phyloP scores from a whole-genome alignment of 2,888 invertebrate species.

The Cephus sareptanus region DNA sequence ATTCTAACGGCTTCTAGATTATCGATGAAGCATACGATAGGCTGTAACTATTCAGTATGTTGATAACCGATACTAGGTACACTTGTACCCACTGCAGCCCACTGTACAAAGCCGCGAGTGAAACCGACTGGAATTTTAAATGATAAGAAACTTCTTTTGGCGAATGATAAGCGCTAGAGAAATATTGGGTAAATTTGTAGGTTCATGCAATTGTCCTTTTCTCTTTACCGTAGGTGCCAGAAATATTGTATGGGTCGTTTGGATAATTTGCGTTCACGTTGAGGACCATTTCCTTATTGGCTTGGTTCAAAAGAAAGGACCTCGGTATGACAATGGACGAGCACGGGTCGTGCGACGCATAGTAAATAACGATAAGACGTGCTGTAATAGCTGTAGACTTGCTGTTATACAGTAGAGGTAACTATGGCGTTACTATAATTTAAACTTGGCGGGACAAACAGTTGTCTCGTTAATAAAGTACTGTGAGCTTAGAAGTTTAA shows the following conservation, averaged over 20 bases:
- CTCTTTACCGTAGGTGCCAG: background rate
- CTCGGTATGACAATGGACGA: background rate
- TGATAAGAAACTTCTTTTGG: background rate
- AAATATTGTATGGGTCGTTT: background rate
- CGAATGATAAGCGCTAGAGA: background rate
- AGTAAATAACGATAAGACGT: background rate
- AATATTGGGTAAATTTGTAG: background rate
- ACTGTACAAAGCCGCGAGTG: background rate
- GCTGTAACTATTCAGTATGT: background rate
- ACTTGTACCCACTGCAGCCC: background rate
- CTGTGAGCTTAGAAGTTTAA: background rate
- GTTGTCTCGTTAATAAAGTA: background rate
- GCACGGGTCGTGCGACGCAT: background rate
- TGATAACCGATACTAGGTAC: background rate
- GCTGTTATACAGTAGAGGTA: background rate
- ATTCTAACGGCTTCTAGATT: background rate
- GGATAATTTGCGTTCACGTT: background rate
- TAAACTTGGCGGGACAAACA: background rate
- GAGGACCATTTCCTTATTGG: background rate
- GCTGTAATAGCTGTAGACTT: too few species aligned
- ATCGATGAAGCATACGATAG: background rate
- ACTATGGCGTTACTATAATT: too few species aligned
- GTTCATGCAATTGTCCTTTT: background rate
- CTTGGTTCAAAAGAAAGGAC: background rate
- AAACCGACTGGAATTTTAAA: background rate